A percentile compares a stretch with the other conserved stretches of the same genome.
These are phyloP conservation scores for Rhea pennata DNA, from an alignment of 2,113 vertebrate genomes.

Conservation along the genomic window DNA sequence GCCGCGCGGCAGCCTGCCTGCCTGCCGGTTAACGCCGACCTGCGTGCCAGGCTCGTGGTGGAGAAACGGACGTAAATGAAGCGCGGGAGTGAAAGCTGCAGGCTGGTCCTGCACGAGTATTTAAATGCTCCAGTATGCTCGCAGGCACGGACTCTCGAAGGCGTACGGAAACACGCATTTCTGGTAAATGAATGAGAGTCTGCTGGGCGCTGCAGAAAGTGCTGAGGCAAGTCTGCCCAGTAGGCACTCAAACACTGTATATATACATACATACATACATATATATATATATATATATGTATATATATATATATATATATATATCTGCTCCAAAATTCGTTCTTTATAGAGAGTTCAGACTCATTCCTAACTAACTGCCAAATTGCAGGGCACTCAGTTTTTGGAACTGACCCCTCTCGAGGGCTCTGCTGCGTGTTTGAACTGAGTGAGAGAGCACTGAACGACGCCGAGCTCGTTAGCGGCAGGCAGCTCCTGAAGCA, in stretches of 20 bases:
- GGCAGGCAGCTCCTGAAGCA: neutral
- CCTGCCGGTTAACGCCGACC: neutral
- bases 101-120: neutral
- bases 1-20: neutral
- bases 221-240: neutral
- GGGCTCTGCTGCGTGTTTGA: neutral
- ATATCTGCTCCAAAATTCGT: neutral
- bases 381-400: neutral
- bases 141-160: neutral
- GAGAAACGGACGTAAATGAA: neutral
- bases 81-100: neutral
- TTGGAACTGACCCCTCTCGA: neutral
- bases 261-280: no score
- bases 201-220: neutral
- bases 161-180: neutral
- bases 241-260: neutral
- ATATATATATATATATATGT: neutral
- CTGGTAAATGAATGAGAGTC: neutral
- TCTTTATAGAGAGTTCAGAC: rapidly evolving
- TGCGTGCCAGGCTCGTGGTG: neutral
- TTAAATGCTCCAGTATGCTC: neutral
- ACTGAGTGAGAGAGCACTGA: neutral
- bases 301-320: neutral
- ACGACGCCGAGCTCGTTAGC: neutral
- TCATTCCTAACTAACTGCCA: neutral